A percentile compares a stretch with the other conserved stretches of the same genome.
These are phyloP conservation scores for Lasioglossum zephyrum DNA, from an alignment of 2,888 invertebrate genomes.

Conservation along the genomic window DNA sequence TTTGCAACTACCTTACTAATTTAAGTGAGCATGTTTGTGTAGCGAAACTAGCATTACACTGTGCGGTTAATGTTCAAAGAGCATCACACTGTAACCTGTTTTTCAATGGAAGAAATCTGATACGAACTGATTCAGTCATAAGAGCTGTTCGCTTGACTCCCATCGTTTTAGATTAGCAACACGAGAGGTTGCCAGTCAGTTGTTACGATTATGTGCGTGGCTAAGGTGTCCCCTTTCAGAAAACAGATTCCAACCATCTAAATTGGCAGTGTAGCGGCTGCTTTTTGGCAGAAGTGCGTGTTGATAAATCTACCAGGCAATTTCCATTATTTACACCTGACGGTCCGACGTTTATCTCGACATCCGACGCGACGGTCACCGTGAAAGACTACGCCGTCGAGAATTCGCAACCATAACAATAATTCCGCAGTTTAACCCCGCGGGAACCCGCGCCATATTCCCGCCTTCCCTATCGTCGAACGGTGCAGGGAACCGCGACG, in stretches of 20 bases:
- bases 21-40: too few species aligned
- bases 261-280: not conserved
- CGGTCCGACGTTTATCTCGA: constrained; percentile 57
- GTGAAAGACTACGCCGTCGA: constrained; percentile 55
- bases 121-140: not conserved
- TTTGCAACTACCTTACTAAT: not conserved
- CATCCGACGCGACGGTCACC: constrained; percentile 30
- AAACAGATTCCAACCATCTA: not conserved
- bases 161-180: not conserved
- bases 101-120: not conserved
- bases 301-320: not conserved
- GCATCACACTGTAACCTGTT: not conserved
- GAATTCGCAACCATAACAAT: constrained; percentile 61
- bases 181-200: not conserved
- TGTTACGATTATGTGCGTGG: not conserved
- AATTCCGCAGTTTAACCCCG: constrained; percentile 62
- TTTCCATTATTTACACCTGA: constrained; percentile 3
- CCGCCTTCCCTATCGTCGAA: not conserved
- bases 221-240: not conserved
- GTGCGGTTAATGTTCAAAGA: not conserved
- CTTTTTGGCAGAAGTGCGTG: not conserved
- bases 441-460: constrained; percentile 28
- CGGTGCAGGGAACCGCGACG: not conserved
- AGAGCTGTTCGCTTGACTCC: not conserved
- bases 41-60: too few species aligned